A percentile compares a stretch with the other conserved stretches of the same genome.
phyloP scores from a whole-genome alignment of 2,797 vertebrate genomes.

The Myiotriccus ornatus region DNA sequence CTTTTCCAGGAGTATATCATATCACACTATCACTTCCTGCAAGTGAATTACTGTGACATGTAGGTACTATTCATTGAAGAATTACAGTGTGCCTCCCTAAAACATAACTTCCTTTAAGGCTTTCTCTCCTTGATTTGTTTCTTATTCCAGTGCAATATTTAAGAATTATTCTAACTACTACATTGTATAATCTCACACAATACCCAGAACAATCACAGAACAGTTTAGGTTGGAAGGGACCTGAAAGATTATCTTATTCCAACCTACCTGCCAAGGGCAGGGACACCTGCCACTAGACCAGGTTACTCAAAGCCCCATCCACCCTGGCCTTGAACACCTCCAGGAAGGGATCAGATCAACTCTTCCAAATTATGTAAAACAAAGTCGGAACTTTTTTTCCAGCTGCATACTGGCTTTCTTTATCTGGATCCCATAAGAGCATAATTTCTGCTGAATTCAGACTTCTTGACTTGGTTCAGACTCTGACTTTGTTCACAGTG shows the following conservation, averaged over 20 bases:
- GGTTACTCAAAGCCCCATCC: not conserved
- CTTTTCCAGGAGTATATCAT: no score
- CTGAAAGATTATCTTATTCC: not conserved
- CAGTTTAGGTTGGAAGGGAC: not conserved
- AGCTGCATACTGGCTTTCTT: not conserved
- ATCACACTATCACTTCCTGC: not conserved
- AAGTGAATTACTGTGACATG: not conserved
- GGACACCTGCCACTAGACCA: not conserved
- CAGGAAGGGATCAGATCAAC: not conserved
- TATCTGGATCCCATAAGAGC: not conserved
- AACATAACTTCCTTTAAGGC: not conserved
- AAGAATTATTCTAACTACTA: not conserved
- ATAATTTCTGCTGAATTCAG: not conserved
- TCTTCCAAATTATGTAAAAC: not conserved
- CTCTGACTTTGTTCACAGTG: not conserved
- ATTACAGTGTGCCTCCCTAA: not conserved
- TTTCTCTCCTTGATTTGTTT: not conserved
- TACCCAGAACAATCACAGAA: no score
- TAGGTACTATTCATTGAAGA: not conserved
- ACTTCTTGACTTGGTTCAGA: not conserved
- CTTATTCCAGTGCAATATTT: not conserved
- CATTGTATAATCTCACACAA: no score
- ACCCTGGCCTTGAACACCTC: not conserved
- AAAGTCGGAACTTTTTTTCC: not conserved
- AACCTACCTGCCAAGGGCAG: not conserved